Percentiles rank a stretch among this genome's conserved stretches.
phyloP scores from a whole-genome alignment of 1,140 invertebrate species.

The Archegozetes longisetosus region DNA sequence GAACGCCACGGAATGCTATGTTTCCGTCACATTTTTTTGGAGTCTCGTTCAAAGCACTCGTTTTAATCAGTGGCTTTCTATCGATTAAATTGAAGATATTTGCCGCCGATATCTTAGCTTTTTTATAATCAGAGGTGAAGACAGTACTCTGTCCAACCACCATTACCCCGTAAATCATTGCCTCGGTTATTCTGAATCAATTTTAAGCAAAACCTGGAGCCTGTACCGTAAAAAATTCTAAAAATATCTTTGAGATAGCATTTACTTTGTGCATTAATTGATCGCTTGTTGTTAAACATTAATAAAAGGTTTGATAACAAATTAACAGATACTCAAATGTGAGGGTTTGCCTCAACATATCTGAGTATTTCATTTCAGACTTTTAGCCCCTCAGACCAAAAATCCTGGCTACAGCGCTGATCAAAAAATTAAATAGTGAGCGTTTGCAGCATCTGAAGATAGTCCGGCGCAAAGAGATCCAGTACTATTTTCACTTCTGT shows the following conservation, averaged over 20 bases:
- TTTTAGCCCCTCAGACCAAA: no score
- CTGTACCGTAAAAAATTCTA: no score
- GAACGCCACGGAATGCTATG: slow-evolving; percentile 65
- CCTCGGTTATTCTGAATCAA: slow-evolving; percentile 52
- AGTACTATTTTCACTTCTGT: slow-evolving; percentile 51
- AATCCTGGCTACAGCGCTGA: no score
- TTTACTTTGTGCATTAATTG: no score
- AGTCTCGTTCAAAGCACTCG: not conserved
- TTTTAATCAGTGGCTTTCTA: slow-evolving; percentile 1
- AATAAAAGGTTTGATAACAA: no score
- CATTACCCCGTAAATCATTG: slow-evolving; percentile 68
- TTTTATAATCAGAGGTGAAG: slow-evolving; percentile 70
- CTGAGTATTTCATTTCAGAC: no score
- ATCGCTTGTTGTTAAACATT: no score
- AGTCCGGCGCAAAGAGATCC: slow-evolving; percentile 58
- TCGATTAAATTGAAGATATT: slow-evolving; percentile 13
- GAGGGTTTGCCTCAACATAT: no score
- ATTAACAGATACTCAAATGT: no score
- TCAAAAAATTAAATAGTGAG: no score
- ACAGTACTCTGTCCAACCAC: slow-evolving; percentile 66
- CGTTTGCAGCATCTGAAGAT: slow-evolving; percentile 56
- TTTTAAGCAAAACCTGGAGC: no score
- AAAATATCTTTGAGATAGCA: no score
- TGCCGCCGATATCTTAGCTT: slow-evolving; percentile 62
- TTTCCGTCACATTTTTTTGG: slow-evolving; percentile 35